phyloP scores from a whole-genome alignment of 2,113 vertebrate species.

The Raja brachyura region DNA sequence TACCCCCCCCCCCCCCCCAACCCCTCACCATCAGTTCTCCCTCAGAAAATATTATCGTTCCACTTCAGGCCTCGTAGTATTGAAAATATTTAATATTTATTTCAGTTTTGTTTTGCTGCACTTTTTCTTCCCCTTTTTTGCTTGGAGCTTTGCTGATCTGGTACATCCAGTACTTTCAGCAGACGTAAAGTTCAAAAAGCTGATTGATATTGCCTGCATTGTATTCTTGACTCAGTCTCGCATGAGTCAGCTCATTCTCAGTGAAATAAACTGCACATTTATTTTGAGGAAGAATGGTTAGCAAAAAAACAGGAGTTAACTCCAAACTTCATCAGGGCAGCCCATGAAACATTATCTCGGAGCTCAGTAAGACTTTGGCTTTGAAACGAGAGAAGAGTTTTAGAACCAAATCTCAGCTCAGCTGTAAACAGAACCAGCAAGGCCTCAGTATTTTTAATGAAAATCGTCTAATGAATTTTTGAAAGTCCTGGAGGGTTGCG shows the following conservation, averaged over 20 bases:
- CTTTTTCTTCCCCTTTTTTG: neutral
- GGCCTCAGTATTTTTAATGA: neutral
- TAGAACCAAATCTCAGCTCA: neutral
- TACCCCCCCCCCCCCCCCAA: too few species aligned
- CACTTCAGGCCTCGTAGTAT: neutral
- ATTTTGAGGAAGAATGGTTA: neutral
- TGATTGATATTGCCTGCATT: neutral
- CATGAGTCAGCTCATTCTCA: neutral
- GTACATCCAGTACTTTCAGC: neutral
- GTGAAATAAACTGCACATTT: conserved; percentile 21
- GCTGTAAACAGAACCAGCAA: neutral
- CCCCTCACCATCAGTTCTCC: too few species aligned
- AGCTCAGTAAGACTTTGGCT: neutral
- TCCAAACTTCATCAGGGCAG: neutral
- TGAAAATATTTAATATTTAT: neutral
- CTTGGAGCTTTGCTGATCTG: neutral
- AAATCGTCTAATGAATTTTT: neutral
- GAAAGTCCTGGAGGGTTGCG: neutral
- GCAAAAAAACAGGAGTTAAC: neutral
- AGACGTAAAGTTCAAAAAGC: neutral
- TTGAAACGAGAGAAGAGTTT: neutral
- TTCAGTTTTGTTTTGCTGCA: conserved; percentile 2
- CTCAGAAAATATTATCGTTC: too few species aligned
- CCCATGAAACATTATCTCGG: neutral
- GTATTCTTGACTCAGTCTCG: neutral